Percentiles rank a stretch among this genome's conserved stretches.
Evolutionary conservation across 2,888 invertebrate genomes (phyloP).

Genomic region (Zaprionus obscuricornis): DNA sequence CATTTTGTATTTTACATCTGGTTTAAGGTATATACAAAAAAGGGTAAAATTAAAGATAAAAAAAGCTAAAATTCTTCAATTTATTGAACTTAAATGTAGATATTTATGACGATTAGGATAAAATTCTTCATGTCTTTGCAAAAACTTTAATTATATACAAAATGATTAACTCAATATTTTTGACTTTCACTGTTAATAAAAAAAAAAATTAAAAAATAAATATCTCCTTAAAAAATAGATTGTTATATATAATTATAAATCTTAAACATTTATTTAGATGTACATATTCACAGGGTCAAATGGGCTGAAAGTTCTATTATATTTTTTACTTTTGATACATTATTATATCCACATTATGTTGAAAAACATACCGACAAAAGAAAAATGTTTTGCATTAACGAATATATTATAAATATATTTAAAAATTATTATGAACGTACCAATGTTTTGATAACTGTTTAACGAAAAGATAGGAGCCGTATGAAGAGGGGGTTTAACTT

Average conservation of each 20-base stretch:
- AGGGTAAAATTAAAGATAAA: too few species aligned
- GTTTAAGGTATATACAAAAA: too few species aligned
- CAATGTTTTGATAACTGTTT: too few species aligned
- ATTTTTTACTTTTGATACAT: background rate
- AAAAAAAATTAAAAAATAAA: slow-evolving; percentile 1
- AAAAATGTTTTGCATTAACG: background rate
- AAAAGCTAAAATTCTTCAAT: too few species aligned
- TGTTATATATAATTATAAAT: slow-evolving; percentile 1
- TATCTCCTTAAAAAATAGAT: slow-evolving; percentile 1
- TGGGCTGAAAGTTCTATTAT: background rate
- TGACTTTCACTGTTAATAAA: slow-evolving; percentile 24
- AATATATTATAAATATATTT: background rate
- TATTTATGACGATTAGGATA: slow-evolving; percentile 41
- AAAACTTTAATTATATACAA: slow-evolving; percentile 60
- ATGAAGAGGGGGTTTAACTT: too few species aligned
- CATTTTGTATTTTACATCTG: too few species aligned
- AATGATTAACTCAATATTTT: slow-evolving; percentile 32
- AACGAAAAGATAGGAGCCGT: too few species aligned
- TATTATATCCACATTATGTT: background rate
- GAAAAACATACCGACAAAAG: background rate
- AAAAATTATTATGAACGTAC: background rate
- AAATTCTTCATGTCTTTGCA: slow-evolving; percentile 31
- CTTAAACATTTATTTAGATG: slow-evolving; percentile 21
- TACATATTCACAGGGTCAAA: slow-evolving; percentile 53
- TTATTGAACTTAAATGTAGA: too few species aligned